phyloP scores from a whole-genome alignment of 1,140 invertebrate genomes.

The Caenorhabditis inopinata region DNA sequence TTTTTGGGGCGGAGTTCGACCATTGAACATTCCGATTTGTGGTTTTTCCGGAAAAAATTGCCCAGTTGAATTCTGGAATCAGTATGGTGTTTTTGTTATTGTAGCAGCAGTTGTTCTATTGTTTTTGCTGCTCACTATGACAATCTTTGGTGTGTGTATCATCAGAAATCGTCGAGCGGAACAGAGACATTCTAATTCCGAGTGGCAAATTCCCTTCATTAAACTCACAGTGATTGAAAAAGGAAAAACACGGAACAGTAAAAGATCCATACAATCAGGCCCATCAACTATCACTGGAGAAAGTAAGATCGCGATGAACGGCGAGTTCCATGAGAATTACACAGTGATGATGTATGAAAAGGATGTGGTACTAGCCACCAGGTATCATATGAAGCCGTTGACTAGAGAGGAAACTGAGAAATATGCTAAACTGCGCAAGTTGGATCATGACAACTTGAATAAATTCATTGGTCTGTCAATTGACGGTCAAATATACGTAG shows the following conservation, averaged over 20 bases:
- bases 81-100: slow-evolving; percentile 21
- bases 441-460: slow-evolving; percentile 62
- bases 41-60: slow-evolving; percentile 36
- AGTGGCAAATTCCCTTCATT: slow-evolving; percentile 40
- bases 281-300: not conserved
- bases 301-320: not conserved
- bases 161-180: not conserved
- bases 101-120: not conserved
- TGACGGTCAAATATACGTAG: slow-evolving; percentile 73
- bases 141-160: not conserved
- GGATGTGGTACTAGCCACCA: not conserved
- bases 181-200: slow-evolving; percentile 24
- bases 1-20: not conserved
- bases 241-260: slow-evolving; percentile 16
- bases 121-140: not conserved
- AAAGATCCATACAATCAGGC: not conserved
- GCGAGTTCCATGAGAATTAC: slow-evolving; percentile 29
- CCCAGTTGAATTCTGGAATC: slow-evolving; percentile 38
- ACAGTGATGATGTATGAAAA: slow-evolving; percentile 52
- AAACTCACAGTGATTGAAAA: slow-evolving; percentile 1
- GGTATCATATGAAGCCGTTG: slow-evolving; percentile 1
- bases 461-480: slow-evolving; percentile 80
- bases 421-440: slow-evolving; percentile 43
- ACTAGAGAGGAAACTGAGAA: not conserved
- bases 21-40: slow-evolving; percentile 31